Percentiles rank a stretch among this genome's conserved stretches.
These are phyloP conservation scores for Oncorhynchus keta DNA, from an alignment of 2,113 vertebrate genomes.

Conservation along the genomic window DNA sequence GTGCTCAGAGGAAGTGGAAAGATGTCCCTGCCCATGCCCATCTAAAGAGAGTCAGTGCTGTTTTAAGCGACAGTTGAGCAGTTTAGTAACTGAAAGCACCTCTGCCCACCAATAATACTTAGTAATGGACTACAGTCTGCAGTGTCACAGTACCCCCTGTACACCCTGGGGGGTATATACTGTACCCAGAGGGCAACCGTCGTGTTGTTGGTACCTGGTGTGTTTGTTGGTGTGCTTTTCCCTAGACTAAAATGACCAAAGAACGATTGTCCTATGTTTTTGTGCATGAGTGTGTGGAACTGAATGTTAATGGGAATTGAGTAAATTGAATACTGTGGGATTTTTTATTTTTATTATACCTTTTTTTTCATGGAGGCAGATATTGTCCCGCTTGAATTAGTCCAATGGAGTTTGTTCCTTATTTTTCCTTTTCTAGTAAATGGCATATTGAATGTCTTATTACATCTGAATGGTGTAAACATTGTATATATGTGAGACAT, in stretches of 20 bases:
- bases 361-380: neutral
- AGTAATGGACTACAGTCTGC: slow-evolving; percentile 20
- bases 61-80: slow-evolving; percentile 16
- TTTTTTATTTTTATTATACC: slow-evolving; percentile 6
- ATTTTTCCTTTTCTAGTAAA: neutral
- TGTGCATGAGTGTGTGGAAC: neutral
- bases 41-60: slow-evolving; percentile 48
- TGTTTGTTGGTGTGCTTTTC: slow-evolving; percentile 10
- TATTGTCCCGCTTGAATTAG: neutral
- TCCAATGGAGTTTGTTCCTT: neutral
- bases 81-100: slow-evolving; percentile 12
- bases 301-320: neutral
- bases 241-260: slow-evolving; percentile 11
- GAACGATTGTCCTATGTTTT: slow-evolving; percentile 14
- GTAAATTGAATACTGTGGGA: slow-evolving; percentile 8
- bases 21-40: slow-evolving; percentile 74
- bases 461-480: neutral
- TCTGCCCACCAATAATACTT: slow-evolving; percentile 21
- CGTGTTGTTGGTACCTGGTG: slow-evolving; percentile 19
- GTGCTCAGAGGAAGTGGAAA: slow-evolving; percentile 72
- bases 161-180: neutral
- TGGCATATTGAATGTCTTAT: neutral
- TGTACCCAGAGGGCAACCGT: neutral
- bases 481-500: neutral
- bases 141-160: slow-evolving; percentile 22